Conservation (phyloP, 2,113 vertebrate species). For the Girardinichthys multiradiatus region DNA sequence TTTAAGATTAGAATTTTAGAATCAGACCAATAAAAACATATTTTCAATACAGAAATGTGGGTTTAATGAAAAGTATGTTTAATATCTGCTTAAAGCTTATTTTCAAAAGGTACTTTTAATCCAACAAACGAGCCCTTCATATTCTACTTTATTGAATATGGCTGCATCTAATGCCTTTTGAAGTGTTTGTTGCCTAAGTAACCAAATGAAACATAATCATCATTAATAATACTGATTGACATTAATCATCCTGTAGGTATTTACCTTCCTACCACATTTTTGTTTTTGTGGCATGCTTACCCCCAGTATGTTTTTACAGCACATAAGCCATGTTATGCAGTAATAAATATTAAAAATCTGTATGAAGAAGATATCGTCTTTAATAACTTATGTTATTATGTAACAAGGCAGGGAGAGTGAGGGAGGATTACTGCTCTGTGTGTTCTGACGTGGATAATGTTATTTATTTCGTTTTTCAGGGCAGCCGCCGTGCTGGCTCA, state of each 20-base stretch:
- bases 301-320: fast-evolving
- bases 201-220: background rate
- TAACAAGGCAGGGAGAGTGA: conserved; percentile 53
- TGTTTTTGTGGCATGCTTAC: background rate
- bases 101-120: too few species aligned
- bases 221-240: background rate
- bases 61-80: background rate
- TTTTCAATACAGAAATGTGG: background rate
- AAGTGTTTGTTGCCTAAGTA: background rate
- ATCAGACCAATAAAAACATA: too few species aligned
- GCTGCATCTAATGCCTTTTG: background rate
- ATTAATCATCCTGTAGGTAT: background rate
- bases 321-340: conserved; percentile 8
- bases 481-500: conserved; percentile 83
- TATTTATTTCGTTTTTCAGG: conserved; percentile 65
- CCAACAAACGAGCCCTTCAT: background rate
- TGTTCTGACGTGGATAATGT: conserved; percentile 29
- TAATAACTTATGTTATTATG: conserved; percentile 64
- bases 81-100: background rate
- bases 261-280: background rate
- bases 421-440: conserved; percentile 55
- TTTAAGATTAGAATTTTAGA: too few species aligned
- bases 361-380: conserved; percentile 42
- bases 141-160: background rate
- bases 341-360: conserved; percentile 50